phyloP scores from a whole-genome alignment of 2,113 vertebrate genomes.

The Heterocephalus glaber region DNA sequence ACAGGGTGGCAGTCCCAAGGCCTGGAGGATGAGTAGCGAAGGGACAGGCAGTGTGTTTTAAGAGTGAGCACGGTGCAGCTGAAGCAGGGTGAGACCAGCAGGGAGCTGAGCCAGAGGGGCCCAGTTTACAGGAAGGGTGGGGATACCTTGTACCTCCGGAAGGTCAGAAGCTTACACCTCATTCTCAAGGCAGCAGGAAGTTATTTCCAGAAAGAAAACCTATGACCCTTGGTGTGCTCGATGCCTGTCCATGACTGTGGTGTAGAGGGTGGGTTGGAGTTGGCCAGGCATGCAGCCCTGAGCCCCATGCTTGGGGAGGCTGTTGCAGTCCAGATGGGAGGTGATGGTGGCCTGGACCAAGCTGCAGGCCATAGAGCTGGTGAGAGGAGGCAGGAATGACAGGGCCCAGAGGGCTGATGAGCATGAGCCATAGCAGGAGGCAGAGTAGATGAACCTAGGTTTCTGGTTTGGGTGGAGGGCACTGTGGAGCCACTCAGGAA shows the following conservation, averaged over 20 bases:
- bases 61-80: neutral
- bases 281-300: neutral
- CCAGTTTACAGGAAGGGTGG: neutral
- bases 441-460: neutral
- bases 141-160: neutral
- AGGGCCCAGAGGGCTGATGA: neutral
- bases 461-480: neutral
- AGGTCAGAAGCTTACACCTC: neutral
- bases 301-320: neutral
- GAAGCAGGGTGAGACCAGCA: neutral
- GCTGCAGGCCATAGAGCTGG: neutral
- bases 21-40: neutral
- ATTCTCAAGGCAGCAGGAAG: neutral
- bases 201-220: neutral
- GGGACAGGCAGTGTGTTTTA: neutral
- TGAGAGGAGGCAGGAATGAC: neutral
- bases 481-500: neutral
- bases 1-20: neutral
- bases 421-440: neutral
- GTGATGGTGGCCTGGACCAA: neutral
- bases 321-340: neutral
- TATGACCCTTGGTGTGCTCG: neutral
- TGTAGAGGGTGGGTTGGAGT: neutral
- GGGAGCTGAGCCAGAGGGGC: neutral
- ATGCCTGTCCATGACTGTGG: neutral